Percentiles rank a stretch among this genome's conserved stretches.
phyloP scores from a whole-genome alignment of 2,113 vertebrate species.

The Pseudopipra pipra region DNA sequence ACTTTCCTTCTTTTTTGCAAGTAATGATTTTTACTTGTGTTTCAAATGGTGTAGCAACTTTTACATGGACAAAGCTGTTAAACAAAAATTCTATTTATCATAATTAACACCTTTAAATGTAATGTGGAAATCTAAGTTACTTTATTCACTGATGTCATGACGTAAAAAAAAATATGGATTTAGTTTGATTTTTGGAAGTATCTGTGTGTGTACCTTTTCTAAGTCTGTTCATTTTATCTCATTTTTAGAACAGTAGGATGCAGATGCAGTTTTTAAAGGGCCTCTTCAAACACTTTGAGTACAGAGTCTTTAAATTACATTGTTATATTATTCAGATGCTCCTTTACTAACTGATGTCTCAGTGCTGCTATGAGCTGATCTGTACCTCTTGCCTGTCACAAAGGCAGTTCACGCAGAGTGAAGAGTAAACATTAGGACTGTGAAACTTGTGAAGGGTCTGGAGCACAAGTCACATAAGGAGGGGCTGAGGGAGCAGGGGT shows the following conservation, averaged over 20 bases:
- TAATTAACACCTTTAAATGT: not conserved
- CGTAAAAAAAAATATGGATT: not conserved
- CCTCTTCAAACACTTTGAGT: not conserved
- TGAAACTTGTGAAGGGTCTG: not conserved
- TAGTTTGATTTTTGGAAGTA: not conserved
- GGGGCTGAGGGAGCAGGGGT: not conserved
- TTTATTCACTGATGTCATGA: not conserved
- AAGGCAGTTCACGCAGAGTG: not conserved
- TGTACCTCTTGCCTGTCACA: not conserved
- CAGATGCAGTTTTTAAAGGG: not conserved
- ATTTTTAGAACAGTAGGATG: not conserved
- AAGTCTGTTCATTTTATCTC: not conserved
- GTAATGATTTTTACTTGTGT: not conserved
- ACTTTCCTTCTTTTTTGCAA: not conserved
- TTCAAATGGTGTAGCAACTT: not conserved
- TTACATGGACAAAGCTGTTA: not conserved
- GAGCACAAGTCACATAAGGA: not conserved
- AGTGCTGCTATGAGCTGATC: not conserved
- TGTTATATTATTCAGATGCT: not conserved
- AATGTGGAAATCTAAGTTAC: not conserved
- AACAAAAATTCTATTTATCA: not conserved
- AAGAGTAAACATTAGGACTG: not conserved
- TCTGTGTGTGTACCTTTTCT: not conserved
- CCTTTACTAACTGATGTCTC: not conserved
- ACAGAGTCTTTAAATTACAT: not conserved